phyloP scores from a whole-genome alignment of 2,888 invertebrate genomes.

The Caenorhabditis drosophilae region DNA sequence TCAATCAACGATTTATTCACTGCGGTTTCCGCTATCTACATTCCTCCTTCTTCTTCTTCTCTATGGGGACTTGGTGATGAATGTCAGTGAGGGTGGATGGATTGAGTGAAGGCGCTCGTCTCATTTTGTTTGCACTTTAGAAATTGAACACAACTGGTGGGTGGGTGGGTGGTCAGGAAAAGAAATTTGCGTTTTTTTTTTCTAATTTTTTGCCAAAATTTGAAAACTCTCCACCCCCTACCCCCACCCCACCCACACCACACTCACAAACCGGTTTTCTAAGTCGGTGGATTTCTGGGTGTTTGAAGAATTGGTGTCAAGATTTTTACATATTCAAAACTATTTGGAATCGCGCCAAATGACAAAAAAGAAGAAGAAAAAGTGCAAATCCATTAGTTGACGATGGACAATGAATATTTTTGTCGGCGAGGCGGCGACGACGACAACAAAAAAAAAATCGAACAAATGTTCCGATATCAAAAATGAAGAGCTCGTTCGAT shows the following conservation, averaged over 20 bases:
- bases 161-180: no score
- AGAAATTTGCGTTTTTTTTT: no score
- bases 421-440: not conserved
- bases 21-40: not conserved
- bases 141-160: not conserved
- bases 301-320: not conserved
- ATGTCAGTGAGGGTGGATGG: not conserved
- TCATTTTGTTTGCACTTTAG: no score
- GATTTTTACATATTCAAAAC: not conserved
- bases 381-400: conserved; percentile 2
- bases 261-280: not conserved
- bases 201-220: no score
- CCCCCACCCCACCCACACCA: not conserved
- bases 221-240: not conserved
- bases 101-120: no score
- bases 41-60: no score
- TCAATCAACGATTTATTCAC: not conserved
- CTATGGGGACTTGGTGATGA: not conserved
- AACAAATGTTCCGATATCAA: not conserved
- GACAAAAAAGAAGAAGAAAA: not conserved
- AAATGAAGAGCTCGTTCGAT: not conserved
- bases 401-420: not conserved
- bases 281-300: not conserved
- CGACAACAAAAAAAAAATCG: no score
- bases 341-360: not conserved